These are phyloP conservation scores for Lasioglossum pauxillum DNA, from an alignment of 2,888 invertebrate species.

Conservation along the genomic window DNA sequence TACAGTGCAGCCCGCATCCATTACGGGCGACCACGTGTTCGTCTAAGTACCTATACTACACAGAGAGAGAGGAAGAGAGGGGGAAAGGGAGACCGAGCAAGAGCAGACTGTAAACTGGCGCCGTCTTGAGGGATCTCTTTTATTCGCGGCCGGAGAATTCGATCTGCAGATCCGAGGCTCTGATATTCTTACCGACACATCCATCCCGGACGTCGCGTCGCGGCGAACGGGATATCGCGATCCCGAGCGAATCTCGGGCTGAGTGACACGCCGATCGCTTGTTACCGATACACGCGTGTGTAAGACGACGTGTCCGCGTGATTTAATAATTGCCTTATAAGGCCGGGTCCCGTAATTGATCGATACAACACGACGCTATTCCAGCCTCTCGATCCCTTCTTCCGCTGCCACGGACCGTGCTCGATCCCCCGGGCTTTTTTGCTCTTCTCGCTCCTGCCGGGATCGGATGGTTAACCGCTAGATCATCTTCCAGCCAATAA, in stretches of 20 bases:
- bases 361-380: conserved; percentile 53
- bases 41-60: conserved; percentile 13
- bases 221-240: conserved; percentile 53
- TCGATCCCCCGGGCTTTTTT: conserved; percentile 14
- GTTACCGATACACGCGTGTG: conserved; percentile 69
- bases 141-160: conserved; percentile 60
- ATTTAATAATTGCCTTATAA: conserved; percentile 71
- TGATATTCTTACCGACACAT: conserved; percentile 59
- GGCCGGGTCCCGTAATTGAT: conserved; percentile 62
- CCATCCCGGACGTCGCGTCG: conserved; percentile 49
- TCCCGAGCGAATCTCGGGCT: conserved; percentile 58
- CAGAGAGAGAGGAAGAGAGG: fast-evolving
- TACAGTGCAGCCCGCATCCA: conserved; percentile 41
- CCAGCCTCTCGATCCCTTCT: conserved; percentile 8
- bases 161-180: conserved; percentile 51
- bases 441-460: not conserved
- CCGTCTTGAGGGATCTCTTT: conserved; percentile 47
- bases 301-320: conserved; percentile 69
- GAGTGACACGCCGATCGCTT: conserved; percentile 68
- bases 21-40: conserved; percentile 46
- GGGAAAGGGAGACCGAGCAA: not conserved
- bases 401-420: not conserved
- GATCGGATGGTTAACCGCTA: conserved; percentile 40
- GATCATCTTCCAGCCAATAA: conserved; percentile 57
- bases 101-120: conserved; percentile 36